These are phyloP conservation scores for Zoanthus sansibaricus DNA, from an alignment of 92 coral and sea anemone species.

Conservation along the genomic window DNA sequence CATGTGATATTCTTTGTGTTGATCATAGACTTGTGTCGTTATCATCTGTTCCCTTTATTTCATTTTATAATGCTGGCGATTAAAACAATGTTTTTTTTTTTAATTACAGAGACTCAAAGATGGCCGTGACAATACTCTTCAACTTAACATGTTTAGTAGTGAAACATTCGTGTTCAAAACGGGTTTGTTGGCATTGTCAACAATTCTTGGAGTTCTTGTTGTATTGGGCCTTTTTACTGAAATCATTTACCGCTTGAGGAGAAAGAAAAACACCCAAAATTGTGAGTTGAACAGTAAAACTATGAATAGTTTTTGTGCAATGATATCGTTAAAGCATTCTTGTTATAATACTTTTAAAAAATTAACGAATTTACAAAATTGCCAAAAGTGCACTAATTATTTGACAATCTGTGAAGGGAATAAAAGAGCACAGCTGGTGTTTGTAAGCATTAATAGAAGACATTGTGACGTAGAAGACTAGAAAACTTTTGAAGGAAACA, in stretches of 20 bases:
- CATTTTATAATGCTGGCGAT: no score
- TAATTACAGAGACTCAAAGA: conserved; percentile 25
- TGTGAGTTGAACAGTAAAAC: not conserved
- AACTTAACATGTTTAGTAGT: conserved; percentile 35
- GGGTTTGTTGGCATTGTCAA: not conserved
- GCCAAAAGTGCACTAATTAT: no score
- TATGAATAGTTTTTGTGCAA: not conserved
- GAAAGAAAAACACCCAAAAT: conserved; percentile 5
- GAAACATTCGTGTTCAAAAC: conserved; percentile 20
- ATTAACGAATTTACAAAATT: no score
- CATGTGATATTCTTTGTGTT: no score
- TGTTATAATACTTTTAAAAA: not conserved
- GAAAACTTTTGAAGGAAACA: no score
- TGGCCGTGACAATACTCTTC: conserved; percentile 27
- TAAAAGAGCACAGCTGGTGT: no score
- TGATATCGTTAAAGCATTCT: not conserved
- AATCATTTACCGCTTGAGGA: conserved; percentile 5
- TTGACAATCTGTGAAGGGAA: no score
- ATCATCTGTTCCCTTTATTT: no score
- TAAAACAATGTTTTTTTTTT: not conserved
- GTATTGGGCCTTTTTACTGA: conserved; percentile 7
- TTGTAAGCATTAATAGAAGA: no score
- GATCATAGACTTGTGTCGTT: no score
- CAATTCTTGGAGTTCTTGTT: conserved; percentile 10
- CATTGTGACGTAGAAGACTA: no score